phyloP scores from a whole-genome alignment of 2,113 vertebrate genomes.

The Neogale vison region DNA sequence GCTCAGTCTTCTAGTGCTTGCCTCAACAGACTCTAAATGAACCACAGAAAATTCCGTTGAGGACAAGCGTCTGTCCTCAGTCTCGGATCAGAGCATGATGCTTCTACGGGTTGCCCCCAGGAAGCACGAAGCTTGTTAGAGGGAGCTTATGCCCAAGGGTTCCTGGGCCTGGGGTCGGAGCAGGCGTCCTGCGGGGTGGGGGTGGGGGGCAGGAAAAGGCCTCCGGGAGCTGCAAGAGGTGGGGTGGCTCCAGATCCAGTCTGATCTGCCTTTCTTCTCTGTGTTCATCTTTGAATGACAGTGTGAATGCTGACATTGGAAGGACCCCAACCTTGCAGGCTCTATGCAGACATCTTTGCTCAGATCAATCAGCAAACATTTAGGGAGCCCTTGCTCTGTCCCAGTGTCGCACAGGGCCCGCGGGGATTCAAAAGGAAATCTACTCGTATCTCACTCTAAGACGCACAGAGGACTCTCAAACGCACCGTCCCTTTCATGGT shows the following conservation, averaged over 20 bases:
- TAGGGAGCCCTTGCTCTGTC: not conserved
- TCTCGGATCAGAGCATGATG: not conserved
- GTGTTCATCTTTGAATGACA: not conserved
- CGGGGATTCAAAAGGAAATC: not conserved
- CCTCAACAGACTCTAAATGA: not conserved
- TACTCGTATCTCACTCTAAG: not conserved
- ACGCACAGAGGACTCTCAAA: fast-evolving
- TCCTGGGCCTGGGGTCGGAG: not conserved
- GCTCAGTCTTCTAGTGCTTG: not conserved
- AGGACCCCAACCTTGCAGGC: not conserved
- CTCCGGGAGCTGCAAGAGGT: not conserved
- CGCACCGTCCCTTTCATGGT: not conserved
- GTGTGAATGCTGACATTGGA: not conserved
- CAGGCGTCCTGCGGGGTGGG: not conserved
- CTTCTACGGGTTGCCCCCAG: not conserved
- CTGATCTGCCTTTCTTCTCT: not conserved
- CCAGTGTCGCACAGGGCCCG: not conserved
- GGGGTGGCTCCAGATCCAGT: too few relatives aligned
- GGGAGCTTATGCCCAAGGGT: not conserved
- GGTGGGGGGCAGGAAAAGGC: fast-evolving
- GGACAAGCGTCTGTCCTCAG: not conserved
- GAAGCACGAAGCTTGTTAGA: not conserved
- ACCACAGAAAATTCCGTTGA: not conserved
- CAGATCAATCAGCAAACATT: not conserved
- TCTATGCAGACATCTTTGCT: not conserved